Base-by-base conservation (phyloP, 2,797 vertebrate species). In the Hozukius guyotensis region DNA sequence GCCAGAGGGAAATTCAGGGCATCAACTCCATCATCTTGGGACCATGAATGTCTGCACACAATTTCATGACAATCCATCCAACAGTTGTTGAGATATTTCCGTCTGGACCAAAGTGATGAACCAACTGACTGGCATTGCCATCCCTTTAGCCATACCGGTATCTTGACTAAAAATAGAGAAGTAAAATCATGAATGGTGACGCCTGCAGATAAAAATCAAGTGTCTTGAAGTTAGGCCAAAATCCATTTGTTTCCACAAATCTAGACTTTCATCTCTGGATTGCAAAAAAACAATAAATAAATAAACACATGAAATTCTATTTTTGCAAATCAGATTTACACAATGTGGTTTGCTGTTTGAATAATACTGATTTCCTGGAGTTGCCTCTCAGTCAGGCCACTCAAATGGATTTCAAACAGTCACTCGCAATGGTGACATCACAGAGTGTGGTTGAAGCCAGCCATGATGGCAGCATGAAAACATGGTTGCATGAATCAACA, bases 401-500 rank as follows among this genome's bases (percentile, higher is more conserved):
- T 72, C n/a, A 72, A 46, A 36, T 34, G 18, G 27, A 71, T 75
- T 75, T 78, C 9, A 69, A 59, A 74, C 36, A 38, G 13, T 38
- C 7, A 59, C 27, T 49, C 3, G 52, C 16, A 73, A 16, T n/a
- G 27, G 18, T 53, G 46, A 56, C 36, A 69, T 80, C 57, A 68
- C 3, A 38, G 36, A 46, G 49, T 24, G 25, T 3, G 24, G 29
- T 57, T 29, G 34, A 67, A 38, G 13, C 36, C 36, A 72, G 27
- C 7, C 27, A 12, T 71, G 20, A 57, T 0, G 1, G 38, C 29
- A 36, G 22, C 27, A 18, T 62, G 6, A 67, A 63, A 57, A 38
- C 38, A 64, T 5, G 14, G 59, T 34, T 2, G 1, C 31, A 68
- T 32, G 12, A 55, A 53, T 60, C 42, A 66, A 20, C 46, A 55